Evolutionary conservation across 2,797 vertebrate genomes (phyloP).

Genomic region (Galagoides demidoff): DNA sequence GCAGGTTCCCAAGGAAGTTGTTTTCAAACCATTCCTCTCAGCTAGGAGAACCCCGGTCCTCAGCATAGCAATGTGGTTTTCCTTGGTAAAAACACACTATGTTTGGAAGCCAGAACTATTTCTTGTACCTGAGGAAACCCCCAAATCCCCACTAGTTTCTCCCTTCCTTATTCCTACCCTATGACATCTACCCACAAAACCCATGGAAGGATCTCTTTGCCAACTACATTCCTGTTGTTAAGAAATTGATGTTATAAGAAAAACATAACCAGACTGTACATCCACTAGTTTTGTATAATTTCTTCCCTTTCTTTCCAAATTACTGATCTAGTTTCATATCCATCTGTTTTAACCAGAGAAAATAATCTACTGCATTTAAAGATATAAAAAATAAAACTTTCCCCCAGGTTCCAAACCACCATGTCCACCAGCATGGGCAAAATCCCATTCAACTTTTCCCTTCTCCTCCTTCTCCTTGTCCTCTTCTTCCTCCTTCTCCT

Average conservation of each 20-base stretch:
- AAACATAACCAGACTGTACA: not conserved
- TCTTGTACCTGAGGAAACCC: not conserved
- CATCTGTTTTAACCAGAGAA: not conserved
- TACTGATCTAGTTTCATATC: not conserved
- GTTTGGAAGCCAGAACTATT: not conserved
- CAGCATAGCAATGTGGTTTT: not conserved
- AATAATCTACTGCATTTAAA: conserved; percentile 57
- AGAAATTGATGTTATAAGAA: conserved; percentile 35
- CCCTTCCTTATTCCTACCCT: not conserved
- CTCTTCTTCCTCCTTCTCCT: not conserved
- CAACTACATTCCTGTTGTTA: conserved; percentile 27
- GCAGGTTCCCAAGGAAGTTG: not conserved
- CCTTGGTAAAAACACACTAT: not conserved
- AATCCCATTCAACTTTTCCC: not conserved
- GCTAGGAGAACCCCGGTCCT: not conserved
- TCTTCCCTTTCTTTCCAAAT: conserved; percentile 56
- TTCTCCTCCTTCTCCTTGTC: not conserved
- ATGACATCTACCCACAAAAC: not conserved
- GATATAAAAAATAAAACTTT: conserved; percentile 2
- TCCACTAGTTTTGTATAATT: not conserved
- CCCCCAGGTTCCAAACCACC: not conserved
- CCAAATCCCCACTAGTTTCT: not conserved
- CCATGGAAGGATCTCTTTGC: not conserved
- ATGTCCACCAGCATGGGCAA: not conserved
- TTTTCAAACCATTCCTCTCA: not conserved